Evolutionary conservation across 2,113 vertebrate genomes (phyloP).

Genomic region (Zingel zingel): DNA sequence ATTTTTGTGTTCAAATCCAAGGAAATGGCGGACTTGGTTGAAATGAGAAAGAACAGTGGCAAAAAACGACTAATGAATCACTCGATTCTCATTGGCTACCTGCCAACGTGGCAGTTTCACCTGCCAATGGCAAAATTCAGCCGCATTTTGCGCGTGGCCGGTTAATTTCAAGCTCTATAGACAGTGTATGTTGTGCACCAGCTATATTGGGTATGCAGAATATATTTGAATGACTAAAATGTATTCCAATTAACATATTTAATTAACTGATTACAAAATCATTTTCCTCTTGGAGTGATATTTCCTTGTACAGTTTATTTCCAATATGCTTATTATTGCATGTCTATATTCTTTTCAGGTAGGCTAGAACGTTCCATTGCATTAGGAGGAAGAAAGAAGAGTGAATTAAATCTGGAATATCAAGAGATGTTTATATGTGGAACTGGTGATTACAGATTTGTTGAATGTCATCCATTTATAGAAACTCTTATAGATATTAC

Average conservation of each 20-base stretch:
- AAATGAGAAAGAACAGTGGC: too few species aligned
- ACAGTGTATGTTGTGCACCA: not conserved
- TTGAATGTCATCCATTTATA: not conserved
- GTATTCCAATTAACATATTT: not conserved
- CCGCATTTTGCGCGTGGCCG: too few species aligned
- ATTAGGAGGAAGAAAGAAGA: not conserved
- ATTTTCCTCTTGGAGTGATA: not conserved
- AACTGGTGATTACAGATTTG: not conserved
- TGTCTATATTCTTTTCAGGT: not conserved
- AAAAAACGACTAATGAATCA: too few species aligned
- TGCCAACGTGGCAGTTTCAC: too few species aligned
- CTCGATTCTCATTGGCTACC: too few species aligned
- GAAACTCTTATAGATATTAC: not conserved
- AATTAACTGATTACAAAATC: not conserved
- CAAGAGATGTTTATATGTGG: not conserved
- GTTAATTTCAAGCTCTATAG: too few species aligned
- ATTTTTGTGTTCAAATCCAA: too few species aligned
- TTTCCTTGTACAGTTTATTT: not conserved
- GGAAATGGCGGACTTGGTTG: too few species aligned
- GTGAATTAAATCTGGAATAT: not conserved
- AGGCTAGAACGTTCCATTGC: not conserved
- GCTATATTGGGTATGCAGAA: not conserved
- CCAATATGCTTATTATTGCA: not conserved
- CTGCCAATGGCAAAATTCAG: too few species aligned
- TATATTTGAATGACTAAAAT: not conserved